A percentile compares a stretch with the other conserved stretches of the same genome.
These are phyloP conservation scores for Campoplex nolae DNA, from an alignment of 2,888 invertebrate species.

Conservation along the genomic window DNA sequence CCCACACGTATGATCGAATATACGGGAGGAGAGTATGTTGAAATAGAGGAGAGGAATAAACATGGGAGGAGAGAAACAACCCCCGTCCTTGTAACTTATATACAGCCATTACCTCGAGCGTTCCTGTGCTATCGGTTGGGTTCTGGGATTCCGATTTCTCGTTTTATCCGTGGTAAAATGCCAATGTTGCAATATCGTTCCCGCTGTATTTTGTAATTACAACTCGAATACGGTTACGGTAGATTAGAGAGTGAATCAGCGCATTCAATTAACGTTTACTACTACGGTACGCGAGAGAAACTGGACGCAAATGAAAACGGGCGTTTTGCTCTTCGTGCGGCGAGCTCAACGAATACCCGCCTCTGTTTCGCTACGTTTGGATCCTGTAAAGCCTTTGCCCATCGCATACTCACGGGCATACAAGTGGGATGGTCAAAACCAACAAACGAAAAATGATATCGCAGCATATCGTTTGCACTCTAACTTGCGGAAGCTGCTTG, in stretches of 20 bases:
- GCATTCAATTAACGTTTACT: slow-evolving; percentile 83
- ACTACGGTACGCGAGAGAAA: slow-evolving; percentile 70
- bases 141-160: slow-evolving; percentile 53
- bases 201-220: slow-evolving; percentile 81
- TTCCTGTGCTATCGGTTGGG: slow-evolving; percentile 57
- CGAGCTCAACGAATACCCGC: slow-evolving; percentile 56
- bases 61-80: slow-evolving; percentile 24
- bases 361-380: slow-evolving; percentile 81
- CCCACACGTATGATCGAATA: slow-evolving; percentile 66
- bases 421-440: slow-evolving; percentile 47
- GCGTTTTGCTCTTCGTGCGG: slow-evolving; percentile 55
- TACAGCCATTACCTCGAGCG: slow-evolving; percentile 62
- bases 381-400: slow-evolving; percentile 67
- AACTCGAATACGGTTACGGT: slow-evolving; percentile 80
- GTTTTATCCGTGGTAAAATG: slow-evolving; percentile 57
- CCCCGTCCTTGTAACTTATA: slow-evolving; percentile 52
- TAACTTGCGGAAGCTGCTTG: slow-evolving; percentile 46
- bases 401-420: slow-evolving; percentile 23
- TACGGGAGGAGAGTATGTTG: slow-evolving; percentile 50
- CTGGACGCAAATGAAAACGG: slow-evolving; percentile 62
- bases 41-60: slow-evolving; percentile 48
- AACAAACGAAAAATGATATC: slow-evolving; percentile 36
- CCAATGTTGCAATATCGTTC: slow-evolving; percentile 73
- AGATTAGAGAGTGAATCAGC: slow-evolving; percentile 82
- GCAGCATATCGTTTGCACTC: slow-evolving; percentile 34